Conservation (phyloP, 2,113 vertebrate genomes). For the Cairina moschata region DNA sequence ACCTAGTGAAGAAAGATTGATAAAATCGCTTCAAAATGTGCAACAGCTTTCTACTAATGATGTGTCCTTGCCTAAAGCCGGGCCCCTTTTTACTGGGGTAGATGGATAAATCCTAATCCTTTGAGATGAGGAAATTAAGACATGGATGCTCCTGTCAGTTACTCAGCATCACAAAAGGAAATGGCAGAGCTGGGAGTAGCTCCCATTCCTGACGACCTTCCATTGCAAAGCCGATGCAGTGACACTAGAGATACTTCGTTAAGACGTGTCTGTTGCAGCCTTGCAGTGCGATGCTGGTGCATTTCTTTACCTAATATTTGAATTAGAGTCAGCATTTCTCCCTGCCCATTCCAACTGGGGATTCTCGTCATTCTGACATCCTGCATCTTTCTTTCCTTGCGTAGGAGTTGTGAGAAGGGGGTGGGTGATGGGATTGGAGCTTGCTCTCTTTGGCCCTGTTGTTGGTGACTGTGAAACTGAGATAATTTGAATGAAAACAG, state of each 20-base stretch:
- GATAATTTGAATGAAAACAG: not conserved
- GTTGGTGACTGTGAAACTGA: not conserved
- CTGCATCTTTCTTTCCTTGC: not conserved
- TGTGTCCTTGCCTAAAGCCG: not conserved
- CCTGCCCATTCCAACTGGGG: not conserved
- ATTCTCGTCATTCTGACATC: not conserved
- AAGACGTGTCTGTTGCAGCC: not conserved
- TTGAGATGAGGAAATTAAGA: not conserved
- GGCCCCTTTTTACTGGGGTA: not conserved
- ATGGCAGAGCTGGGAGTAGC: not conserved
- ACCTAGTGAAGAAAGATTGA: not conserved
- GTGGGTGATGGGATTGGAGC: not conserved
- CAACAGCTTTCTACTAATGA: not conserved
- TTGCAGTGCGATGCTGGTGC: rapidly evolving
- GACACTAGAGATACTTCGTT: not conserved
- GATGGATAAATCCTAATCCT: not conserved
- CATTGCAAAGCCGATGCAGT: not conserved
- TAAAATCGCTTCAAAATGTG: not conserved
- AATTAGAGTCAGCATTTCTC: not conserved
- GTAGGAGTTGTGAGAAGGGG: not conserved
- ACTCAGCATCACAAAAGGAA: not conserved
- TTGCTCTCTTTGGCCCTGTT: not conserved
- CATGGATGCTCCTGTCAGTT: not conserved
- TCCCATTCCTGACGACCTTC: not conserved
- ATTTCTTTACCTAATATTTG: not conserved